These are phyloP conservation scores for Megaptera novaeangliae DNA, from an alignment of 2,113 vertebrate species.

Conservation along the genomic window DNA sequence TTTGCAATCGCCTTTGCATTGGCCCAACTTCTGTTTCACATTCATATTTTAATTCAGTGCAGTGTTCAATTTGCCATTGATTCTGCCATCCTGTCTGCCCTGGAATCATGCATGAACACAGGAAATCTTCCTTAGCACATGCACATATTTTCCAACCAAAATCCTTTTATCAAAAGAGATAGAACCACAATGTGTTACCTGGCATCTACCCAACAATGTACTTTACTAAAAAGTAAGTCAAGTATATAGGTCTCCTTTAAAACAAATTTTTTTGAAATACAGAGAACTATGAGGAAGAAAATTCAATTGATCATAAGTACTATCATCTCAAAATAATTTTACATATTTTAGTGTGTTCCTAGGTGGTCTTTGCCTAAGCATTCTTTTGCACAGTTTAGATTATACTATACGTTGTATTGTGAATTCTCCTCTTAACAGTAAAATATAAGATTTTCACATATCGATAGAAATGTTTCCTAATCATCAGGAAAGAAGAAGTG, in stretches of 20 bases:
- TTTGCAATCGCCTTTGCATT: background rate
- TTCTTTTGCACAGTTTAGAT: background rate
- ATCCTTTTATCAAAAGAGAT: background rate
- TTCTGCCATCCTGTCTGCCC: background rate
- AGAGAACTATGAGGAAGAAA: background rate
- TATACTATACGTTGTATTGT: background rate
- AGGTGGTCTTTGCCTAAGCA: background rate
- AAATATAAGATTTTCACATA: background rate
- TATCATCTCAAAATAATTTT: background rate
- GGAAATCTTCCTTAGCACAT: background rate
- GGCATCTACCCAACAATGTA: background rate
- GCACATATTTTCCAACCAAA: background rate
- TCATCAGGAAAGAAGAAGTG: background rate
- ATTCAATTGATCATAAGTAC: background rate
- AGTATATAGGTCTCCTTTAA: background rate
- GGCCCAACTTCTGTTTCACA: background rate
- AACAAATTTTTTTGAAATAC: background rate
- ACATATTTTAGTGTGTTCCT: background rate
- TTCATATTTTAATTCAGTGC: background rate
- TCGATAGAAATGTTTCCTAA: background rate
- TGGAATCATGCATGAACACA: background rate
- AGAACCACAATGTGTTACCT: background rate
- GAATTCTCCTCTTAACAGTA: background rate
- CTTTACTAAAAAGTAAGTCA: background rate
- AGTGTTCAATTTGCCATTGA: background rate